Percentiles rank a stretch among this genome's conserved stretches.
phyloP scores from a whole-genome alignment of 2,797 vertebrate species.

The Mycteria americana region DNA sequence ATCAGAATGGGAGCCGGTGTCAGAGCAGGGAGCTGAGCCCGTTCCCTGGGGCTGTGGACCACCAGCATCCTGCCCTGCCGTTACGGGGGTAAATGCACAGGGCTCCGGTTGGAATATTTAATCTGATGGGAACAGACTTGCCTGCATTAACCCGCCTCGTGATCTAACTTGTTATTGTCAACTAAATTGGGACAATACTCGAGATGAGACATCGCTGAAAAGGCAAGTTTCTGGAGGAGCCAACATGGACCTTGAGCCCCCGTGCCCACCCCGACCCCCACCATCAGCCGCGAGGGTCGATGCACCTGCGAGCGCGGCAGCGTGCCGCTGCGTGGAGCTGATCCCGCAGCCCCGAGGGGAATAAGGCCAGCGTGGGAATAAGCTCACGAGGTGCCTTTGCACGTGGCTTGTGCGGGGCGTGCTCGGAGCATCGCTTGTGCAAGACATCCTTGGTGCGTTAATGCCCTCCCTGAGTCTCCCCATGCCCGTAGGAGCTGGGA shows the following conservation, averaged over 20 bases:
- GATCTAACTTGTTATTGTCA: not conserved
- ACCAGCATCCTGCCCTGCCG: not conserved
- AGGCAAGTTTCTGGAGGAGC: not conserved
- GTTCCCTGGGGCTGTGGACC: not conserved
- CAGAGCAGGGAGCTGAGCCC: not conserved
- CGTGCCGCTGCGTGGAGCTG: accelerated
- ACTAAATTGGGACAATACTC: not conserved
- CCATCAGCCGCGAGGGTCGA: accelerated
- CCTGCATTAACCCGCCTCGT: not conserved
- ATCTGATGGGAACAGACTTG: not conserved
- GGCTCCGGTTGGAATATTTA: not conserved
- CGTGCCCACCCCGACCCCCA: accelerated
- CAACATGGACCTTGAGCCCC: not conserved
- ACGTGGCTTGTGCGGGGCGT: accelerated
- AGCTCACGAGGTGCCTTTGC: not conserved
- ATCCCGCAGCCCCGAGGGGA: not conserved
- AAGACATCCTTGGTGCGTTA: not conserved
- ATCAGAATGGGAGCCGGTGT: not conserved
- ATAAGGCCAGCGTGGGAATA: accelerated
- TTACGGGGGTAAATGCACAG: accelerated
- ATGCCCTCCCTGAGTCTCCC: not conserved
- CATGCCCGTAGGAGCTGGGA: accelerated
- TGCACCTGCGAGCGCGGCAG: accelerated
- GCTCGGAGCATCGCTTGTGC: not conserved
- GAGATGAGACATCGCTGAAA: not conserved